A percentile compares a stretch with the other conserved stretches of the same genome.
These are phyloP conservation scores for Cydia strobilella DNA, from an alignment of 1,140 invertebrate species.

Conservation along the genomic window DNA sequence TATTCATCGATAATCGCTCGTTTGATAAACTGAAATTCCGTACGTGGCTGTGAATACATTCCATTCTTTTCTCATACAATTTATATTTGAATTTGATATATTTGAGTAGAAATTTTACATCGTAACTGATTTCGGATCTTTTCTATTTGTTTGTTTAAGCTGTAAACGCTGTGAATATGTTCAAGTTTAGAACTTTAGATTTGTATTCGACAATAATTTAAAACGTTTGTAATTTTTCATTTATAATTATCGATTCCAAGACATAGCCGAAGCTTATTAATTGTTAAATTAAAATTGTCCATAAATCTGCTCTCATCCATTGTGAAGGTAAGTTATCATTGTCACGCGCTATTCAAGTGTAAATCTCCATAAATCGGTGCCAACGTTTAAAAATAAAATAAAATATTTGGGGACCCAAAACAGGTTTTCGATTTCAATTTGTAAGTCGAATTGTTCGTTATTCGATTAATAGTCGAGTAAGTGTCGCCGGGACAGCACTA, in stretches of 20 bases:
- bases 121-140: constrained; percentile 5
- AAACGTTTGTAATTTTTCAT: neutral
- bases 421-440: constrained; percentile 65
- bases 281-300: constrained; percentile 35
- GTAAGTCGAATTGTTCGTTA: constrained; percentile 58
- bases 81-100: constrained; percentile 12
- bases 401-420: constrained; percentile 47
- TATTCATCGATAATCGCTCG: constrained; percentile 30
- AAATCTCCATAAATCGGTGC: constrained; percentile 57
- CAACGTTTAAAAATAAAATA: constrained; percentile 49
- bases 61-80: neutral
- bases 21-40: constrained; percentile 21
- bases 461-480: constrained; percentile 68
- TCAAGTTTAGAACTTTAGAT: constrained; percentile 2
- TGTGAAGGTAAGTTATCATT: constrained; percentile 48
- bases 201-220: constrained; percentile 39
- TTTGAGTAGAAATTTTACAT: neutral
- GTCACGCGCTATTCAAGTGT: constrained; percentile 49
- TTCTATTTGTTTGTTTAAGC: neutral
- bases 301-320: constrained; percentile 51
- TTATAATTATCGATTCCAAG: neutral
- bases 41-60: constrained; percentile 25
- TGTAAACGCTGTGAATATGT: neutral
- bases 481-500: constrained; percentile 63
- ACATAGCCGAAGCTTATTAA: neutral